Evolutionary conservation across 2,113 vertebrate genomes (phyloP).

Genomic region (Gasterosteus aculeatus): DNA sequence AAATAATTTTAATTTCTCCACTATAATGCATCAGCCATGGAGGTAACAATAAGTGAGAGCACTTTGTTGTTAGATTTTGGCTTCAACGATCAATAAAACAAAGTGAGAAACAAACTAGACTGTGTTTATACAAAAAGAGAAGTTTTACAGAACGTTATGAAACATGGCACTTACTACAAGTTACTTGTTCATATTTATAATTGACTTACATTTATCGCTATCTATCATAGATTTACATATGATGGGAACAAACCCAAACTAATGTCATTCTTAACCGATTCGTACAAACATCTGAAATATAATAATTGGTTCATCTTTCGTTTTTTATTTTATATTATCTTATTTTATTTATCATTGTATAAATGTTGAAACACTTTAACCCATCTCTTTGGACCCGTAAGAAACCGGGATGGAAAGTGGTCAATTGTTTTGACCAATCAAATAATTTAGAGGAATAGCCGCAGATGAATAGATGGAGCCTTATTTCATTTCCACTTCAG

Average conservation of each 20-base stretch:
- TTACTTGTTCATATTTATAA: conserved; percentile 11
- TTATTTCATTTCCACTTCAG: neutral
- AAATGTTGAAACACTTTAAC: neutral
- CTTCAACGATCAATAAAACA: neutral
- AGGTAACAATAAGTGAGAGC: conserved; percentile 73
- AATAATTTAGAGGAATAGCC: neutral
- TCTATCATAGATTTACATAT: neutral
- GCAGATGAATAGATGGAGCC: neutral
- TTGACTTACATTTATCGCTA: neutral
- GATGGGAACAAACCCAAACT: neutral
- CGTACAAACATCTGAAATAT: neutral
- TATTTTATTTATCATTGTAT: neutral
- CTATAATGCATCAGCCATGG: conserved; percentile 65
- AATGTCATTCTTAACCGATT: neutral
- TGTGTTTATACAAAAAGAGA: neutral
- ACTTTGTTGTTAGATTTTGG: conserved; percentile 25
- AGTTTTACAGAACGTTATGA: conserved; percentile 6
- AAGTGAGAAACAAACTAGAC: neutral
- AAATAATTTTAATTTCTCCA: conserved; percentile 75
- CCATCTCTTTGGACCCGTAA: neutral
- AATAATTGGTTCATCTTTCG: neutral
- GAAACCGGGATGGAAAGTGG: no score
- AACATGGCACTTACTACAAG: conserved; percentile 35
- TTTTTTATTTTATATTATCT: no score
- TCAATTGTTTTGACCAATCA: neutral